These are phyloP conservation scores for Drosophila seguyi DNA, from an alignment of 1,140 invertebrate genomes.

Conservation along the genomic window DNA sequence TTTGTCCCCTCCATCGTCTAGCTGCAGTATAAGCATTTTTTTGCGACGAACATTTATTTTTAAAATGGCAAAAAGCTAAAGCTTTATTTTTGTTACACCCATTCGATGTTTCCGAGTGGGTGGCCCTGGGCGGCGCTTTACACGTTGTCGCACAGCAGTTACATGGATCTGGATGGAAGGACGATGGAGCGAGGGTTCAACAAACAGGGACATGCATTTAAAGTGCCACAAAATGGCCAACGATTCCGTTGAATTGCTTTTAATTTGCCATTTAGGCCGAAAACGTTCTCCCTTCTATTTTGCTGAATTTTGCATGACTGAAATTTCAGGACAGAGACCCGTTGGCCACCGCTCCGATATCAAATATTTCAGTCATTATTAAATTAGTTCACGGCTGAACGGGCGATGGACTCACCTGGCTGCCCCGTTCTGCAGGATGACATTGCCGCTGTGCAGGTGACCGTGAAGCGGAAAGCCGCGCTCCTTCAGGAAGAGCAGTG, in stretches of 20 bases:
- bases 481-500: constrained; percentile 93
- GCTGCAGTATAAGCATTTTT: constrained; percentile 30
- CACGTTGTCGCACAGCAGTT: constrained; percentile 51
- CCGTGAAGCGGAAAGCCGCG: constrained; percentile 94
- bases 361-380: constrained; percentile 48
- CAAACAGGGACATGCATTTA: constrained; percentile 56
- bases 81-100: constrained; percentile 57
- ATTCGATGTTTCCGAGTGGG: constrained; percentile 47
- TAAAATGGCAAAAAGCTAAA: constrained; percentile 60
- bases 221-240: constrained; percentile 52
- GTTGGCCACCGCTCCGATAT: constrained; percentile 14
- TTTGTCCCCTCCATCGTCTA: not conserved
- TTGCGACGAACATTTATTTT: constrained; percentile 51
- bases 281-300: constrained; percentile 24
- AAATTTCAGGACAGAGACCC: not conserved
- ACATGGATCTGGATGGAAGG: constrained; percentile 5
- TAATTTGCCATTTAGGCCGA: constrained; percentile 56
- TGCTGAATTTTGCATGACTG: constrained; percentile 19
- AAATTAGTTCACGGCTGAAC: constrained; percentile 46
- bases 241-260: constrained; percentile 57
- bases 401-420: constrained; percentile 86
- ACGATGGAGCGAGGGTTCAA: not conserved
- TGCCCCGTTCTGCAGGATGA: constrained; percentile 95
- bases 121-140: constrained; percentile 20
- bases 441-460: constrained; percentile 95